phyloP scores from a whole-genome alignment of 2,888 invertebrate species.

The Cheilosia soror region DNA sequence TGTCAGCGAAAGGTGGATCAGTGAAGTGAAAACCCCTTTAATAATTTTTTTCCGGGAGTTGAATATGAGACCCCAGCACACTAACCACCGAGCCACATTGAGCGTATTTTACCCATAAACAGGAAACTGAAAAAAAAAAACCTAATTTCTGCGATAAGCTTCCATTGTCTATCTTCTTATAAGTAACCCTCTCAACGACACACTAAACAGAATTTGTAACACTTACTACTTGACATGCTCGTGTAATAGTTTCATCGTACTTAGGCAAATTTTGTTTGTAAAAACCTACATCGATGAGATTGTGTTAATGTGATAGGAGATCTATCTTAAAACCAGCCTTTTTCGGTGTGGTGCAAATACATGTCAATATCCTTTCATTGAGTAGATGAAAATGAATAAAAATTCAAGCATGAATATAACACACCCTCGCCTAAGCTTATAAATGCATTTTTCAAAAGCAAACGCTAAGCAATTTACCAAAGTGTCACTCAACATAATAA shows the following conservation, averaged over 20 bases:
- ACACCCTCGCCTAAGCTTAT: neutral
- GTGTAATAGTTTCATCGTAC: conserved; percentile 3
- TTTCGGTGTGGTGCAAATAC: conserved; percentile 10
- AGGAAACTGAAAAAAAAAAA: no score
- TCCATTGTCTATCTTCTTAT: no score
- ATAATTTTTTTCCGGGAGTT: no score
- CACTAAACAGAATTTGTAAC: neutral
- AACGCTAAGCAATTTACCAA: conserved; percentile 54
- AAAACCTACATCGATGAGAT: conserved; percentile 24
- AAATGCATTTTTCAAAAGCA: conserved; percentile 16
- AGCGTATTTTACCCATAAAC: no score
- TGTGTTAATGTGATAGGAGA: neutral
- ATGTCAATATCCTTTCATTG: conserved; percentile 42
- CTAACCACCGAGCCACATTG: no score
- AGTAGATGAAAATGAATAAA: conserved; percentile 28
- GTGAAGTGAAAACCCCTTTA: no score
- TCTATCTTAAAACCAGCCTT: neutral
- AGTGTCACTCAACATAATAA: conserved; percentile 65
- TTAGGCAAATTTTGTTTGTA: conserved; percentile 26
- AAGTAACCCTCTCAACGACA: neutral
- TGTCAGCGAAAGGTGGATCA: no score
- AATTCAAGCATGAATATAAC: conserved; percentile 25
- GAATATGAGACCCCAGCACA: no score
- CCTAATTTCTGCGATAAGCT: no score
- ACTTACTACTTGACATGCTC: conserved; percentile 30